Percentiles rank a stretch among this genome's conserved stretches.
Evolutionary conservation across 2,888 invertebrate species (phyloP).

Genomic region (Spicauda simplicius): DNA sequence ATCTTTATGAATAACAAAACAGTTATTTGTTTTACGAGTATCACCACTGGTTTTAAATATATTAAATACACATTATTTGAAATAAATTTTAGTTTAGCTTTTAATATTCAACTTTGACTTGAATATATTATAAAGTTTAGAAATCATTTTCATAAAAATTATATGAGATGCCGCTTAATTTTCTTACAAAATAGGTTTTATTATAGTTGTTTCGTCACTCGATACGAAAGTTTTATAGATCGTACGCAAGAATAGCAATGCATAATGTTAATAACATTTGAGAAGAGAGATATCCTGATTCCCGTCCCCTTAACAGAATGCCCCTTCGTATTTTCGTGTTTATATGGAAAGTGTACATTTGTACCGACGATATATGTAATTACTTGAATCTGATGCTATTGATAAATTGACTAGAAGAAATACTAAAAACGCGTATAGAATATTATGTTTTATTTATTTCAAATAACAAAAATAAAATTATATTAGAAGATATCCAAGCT

Average conservation of each 20-base stretch:
- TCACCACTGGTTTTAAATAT: slow-evolving; percentile 34
- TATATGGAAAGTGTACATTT: slow-evolving; percentile 81
- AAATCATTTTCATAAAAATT: slow-evolving; percentile 58
- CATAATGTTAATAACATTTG: slow-evolving; percentile 49
- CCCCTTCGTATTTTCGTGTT: slow-evolving; percentile 50
- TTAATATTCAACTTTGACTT: slow-evolving; percentile 83
- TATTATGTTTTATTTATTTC: background rate
- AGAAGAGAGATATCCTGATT: slow-evolving; percentile 68
- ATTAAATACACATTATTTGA: slow-evolving; percentile 52
- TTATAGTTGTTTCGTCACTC: slow-evolving; percentile 57
- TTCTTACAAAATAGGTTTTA: slow-evolving; percentile 57
- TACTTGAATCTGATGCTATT: background rate
- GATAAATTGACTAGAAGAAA: background rate
- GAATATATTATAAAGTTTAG: slow-evolving; percentile 75
- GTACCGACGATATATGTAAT: slow-evolving; percentile 48
- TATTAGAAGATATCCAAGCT: background rate
- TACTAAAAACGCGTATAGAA: slow-evolving; percentile 4
- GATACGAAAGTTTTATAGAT: slow-evolving; percentile 49
- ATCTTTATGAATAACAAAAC: background rate
- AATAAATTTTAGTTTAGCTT: slow-evolving; percentile 68
- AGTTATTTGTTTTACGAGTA: slow-evolving; percentile 31
- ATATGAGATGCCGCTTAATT: slow-evolving; percentile 67
- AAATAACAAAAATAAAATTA: background rate
- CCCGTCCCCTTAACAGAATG: slow-evolving; percentile 59
- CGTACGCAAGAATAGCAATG: slow-evolving; percentile 46